Percentiles rank a stretch among this genome's conserved stretches.
Conservation (phyloP, 2,888 invertebrate genomes). For the Steinernema carpocapsae region DNA sequence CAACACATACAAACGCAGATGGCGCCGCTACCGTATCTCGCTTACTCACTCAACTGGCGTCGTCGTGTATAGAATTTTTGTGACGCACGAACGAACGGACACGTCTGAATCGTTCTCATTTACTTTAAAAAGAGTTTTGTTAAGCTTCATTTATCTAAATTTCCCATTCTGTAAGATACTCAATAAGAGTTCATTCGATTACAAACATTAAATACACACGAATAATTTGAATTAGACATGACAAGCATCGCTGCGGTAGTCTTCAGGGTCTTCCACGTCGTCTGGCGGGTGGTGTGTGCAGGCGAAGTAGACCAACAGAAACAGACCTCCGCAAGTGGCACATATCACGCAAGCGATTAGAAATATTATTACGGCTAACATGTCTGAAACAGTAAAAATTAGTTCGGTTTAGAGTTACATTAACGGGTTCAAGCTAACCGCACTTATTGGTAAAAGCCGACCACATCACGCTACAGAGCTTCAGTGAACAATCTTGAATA, state of each 20-base stretch:
- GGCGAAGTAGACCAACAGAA: background rate
- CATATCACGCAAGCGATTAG: background rate
- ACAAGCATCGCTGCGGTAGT: background rate
- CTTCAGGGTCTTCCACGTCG: background rate
- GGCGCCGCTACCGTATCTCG: no score
- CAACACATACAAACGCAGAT: no score
- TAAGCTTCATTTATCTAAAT: no score
- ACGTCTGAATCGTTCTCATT: no score
- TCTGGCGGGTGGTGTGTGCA: background rate
- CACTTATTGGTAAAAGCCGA: background rate
- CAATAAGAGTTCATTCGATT: background rate
- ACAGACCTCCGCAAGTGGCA: background rate
- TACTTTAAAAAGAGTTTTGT: no score
- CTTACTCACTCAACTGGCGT: no score
- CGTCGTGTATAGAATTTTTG: no score
- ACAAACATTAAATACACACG: background rate
- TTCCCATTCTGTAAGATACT: no score
- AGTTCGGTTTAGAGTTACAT: background rate
- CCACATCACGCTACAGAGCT: no score
- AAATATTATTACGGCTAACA: background rate
- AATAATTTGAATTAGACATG: background rate
- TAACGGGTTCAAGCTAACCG: background rate
- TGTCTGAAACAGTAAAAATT: background rate
- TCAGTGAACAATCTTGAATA: no score
- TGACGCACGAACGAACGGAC: no score